These are phyloP conservation scores for Tenualosa ilisha DNA, from an alignment of 2,797 vertebrate species.

Conservation along the genomic window DNA sequence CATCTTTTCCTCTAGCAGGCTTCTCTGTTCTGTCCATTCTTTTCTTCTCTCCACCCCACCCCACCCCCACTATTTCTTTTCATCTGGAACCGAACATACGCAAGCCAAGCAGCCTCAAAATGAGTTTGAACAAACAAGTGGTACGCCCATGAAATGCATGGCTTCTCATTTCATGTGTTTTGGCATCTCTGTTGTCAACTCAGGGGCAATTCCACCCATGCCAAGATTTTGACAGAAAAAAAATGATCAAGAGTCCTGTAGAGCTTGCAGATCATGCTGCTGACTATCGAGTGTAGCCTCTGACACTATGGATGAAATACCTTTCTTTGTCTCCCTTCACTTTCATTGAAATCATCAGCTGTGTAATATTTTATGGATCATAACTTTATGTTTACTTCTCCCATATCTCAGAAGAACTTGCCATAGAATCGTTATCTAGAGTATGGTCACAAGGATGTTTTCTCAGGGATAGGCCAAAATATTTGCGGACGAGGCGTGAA, in stretches of 20 bases:
- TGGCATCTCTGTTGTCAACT: constrained; percentile 44
- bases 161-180: constrained; percentile 60
- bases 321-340: not conserved
- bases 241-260: constrained; percentile 63
- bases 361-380: not conserved
- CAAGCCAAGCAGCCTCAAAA: constrained; percentile 64
- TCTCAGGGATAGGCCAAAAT: constrained; percentile 9
- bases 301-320: not conserved
- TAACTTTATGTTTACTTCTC: not conserved
- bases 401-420: not conserved
- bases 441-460: constrained; percentile 1
- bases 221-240: constrained; percentile 39
- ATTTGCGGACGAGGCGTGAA: not conserved
- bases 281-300: not conserved
- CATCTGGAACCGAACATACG: constrained; percentile 53
- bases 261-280: constrained; percentile 43
- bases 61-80: constrained; percentile 2
- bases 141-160: constrained; percentile 62
- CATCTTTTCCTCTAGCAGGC: not conserved
- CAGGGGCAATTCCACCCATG: constrained; percentile 43
- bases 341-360: not conserved
- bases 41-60: constrained; percentile 6
- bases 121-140: constrained; percentile 60
- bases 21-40: constrained; percentile 24
- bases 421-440: not conserved